Evolutionary conservation across 2,797 vertebrate genomes (phyloP).

Genomic region (Chloroceryle inda): DNA sequence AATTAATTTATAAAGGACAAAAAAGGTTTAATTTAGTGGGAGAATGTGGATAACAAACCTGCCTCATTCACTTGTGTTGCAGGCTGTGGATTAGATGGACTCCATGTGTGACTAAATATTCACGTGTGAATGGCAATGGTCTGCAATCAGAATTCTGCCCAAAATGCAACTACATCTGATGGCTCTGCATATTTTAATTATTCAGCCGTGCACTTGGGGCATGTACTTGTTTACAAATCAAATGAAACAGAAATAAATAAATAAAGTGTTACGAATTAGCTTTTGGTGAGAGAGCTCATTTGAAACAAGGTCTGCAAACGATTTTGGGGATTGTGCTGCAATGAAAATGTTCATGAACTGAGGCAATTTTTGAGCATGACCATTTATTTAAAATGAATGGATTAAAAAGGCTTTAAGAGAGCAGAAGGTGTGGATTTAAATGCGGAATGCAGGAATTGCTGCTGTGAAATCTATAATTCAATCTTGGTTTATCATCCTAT

Average conservation of each 20-base stretch:
- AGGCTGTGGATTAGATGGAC: not conserved
- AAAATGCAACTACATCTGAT: not conserved
- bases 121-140: not conserved
- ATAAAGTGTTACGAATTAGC: not conserved
- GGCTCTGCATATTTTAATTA: not conserved
- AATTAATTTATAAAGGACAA: not conserved
- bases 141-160: not conserved
- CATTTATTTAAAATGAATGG: conserved; percentile 62
- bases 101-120: conserved; percentile 37
- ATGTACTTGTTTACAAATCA: not conserved
- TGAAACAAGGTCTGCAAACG: not conserved
- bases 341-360: not conserved
- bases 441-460: conserved; percentile 11
- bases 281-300: not conserved
- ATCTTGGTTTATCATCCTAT: conserved; percentile 66
- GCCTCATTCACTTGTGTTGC: accelerated
- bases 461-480: conserved; percentile 64
- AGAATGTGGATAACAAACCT: not conserved
- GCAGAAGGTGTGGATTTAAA: conserved; percentile 53
- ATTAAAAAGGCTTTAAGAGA: conserved; percentile 45
- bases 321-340: not conserved
- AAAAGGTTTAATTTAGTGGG: not conserved
- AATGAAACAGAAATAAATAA: not conserved
- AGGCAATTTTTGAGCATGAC: conserved; percentile 22
- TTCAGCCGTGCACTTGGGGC: not conserved